Percentiles rank a stretch among this genome's conserved stretches.
Evolutionary conservation across 2,113 vertebrate genomes (phyloP).

Genomic region (Uria lomvia): DNA sequence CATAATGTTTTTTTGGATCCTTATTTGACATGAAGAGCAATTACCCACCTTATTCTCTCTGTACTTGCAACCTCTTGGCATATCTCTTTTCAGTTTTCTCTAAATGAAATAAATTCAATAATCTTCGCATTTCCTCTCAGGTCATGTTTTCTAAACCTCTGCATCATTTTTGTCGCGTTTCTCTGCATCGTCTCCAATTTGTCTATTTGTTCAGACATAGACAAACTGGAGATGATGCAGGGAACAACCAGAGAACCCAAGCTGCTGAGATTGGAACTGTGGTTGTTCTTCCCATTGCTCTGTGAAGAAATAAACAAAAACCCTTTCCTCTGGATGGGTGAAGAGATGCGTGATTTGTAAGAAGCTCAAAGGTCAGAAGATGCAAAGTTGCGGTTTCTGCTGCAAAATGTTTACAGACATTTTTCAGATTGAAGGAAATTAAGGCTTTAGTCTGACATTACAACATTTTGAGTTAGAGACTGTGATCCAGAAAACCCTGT

Average conservation of each 20-base stretch:
- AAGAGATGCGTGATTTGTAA: not conserved
- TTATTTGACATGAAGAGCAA: not conserved
- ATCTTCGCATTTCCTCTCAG: not conserved
- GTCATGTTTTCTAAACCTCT: not conserved
- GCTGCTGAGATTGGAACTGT: not conserved
- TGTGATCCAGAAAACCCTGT: not conserved
- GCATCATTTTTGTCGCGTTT: not conserved
- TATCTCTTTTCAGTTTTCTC: not conserved
- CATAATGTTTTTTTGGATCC: not conserved
- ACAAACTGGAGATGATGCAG: not conserved
- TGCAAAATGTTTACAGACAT: not conserved
- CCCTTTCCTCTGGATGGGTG: not conserved
- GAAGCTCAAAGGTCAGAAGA: not conserved
- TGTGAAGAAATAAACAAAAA: not conserved
- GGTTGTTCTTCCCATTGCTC: not conserved
- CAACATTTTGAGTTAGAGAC: not conserved
- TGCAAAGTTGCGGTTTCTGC: not conserved
- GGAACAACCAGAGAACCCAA: not conserved
- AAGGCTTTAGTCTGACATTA: not conserved
- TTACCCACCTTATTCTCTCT: not conserved
- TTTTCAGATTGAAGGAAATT: not conserved
- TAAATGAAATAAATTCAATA: conserved; percentile 34
- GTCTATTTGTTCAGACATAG: not conserved
- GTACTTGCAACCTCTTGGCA: not conserved
- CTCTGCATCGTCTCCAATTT: not conserved